Evolutionary conservation across 2,888 invertebrate genomes (phyloP).

Genomic region (Malachius bipustulatus): DNA sequence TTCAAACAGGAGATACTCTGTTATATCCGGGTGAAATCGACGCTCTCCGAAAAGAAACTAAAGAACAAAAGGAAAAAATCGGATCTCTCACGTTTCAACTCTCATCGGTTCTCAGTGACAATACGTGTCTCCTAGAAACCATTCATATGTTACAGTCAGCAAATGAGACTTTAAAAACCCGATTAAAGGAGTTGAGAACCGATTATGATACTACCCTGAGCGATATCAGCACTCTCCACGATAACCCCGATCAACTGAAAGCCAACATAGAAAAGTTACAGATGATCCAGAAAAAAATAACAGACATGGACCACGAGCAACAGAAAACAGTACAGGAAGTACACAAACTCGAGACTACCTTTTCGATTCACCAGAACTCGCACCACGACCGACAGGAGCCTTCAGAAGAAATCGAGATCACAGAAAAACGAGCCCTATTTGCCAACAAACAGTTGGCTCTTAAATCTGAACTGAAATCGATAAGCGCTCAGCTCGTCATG

Average conservation of each 20-base stretch:
- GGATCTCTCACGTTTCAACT: slow-evolving; percentile 54
- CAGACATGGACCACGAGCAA: slow-evolving; percentile 44
- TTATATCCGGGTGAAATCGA: slow-evolving; percentile 33
- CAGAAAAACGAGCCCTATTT: slow-evolving; percentile 51
- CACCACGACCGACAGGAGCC: slow-evolving; percentile 14
- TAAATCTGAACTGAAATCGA: slow-evolving; percentile 54
- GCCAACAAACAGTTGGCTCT: slow-evolving; percentile 56
- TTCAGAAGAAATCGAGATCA: slow-evolving; percentile 41
- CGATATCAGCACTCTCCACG: slow-evolving; percentile 39
- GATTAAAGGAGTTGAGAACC: slow-evolving; percentile 46
- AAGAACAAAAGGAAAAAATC: slow-evolving; percentile 47
- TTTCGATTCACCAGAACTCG: slow-evolving; percentile 5
- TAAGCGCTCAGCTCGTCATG: slow-evolving; percentile 56
- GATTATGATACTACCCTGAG: slow-evolving; percentile 47
- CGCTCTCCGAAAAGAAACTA: slow-evolving; percentile 44
- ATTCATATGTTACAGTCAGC: slow-evolving; percentile 56
- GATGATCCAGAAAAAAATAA: no score
- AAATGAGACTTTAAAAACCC: slow-evolving; percentile 52
- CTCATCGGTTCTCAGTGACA: slow-evolving; percentile 51
- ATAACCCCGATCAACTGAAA: no score
- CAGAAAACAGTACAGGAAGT: slow-evolving; percentile 43
- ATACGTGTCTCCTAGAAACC: slow-evolving; percentile 58
- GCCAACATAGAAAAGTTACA: slow-evolving; percentile 42
- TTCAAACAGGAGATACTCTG: slow-evolving; percentile 28
- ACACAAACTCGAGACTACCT: slow-evolving; percentile 29